Base-by-base conservation (phyloP, 1,140 invertebrate genomes). In the Spodoptera litura region DNA sequence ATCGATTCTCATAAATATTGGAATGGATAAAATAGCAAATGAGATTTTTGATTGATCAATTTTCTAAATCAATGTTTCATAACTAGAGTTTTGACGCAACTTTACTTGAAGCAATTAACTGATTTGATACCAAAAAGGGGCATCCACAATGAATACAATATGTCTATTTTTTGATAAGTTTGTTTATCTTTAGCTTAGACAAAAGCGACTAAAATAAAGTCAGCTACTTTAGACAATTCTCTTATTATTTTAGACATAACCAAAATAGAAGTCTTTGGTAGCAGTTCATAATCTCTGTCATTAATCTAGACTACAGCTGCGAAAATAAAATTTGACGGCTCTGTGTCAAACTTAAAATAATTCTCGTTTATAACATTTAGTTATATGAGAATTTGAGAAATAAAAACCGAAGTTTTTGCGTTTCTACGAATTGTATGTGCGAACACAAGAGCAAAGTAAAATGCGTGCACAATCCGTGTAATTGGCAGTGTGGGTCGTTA, bases 401-500 rank as follows among this genome's bases (percentile, higher is more conserved):
- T 70, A 55, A 58, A 80, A 64, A 49, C 66, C 72, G 31, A 15
- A 59, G 44, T 15, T 75, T 62, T 64, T 35, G 49, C 35, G 35
- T 73, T 73, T 73, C 71, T 59, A 49, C 59, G 71, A 73, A 73
- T 38, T 55, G 38, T 27, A 73, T 73, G 71, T 73, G 56, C 58
- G 73, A 62, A 62, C 73, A 52, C 13, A 53, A 75, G 59, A 75
- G 27, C 71, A 35, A 59, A 51, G 55, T 75, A 75, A 75, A 75
- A 75, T 75, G 73, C 73, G 73, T 75, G 58, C 59, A 64, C 44
- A 75, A 75, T 75, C 73, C 73, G 73, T 75, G 73, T 75, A 75
- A 75, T 75, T 75, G 71, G 73, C 73, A 68, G 64, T 62, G 13
- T 62, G 58, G 86, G 82, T 88, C 84, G 85, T 91, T 89, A 89